A percentile compares a stretch with the other conserved stretches of the same genome.
Evolutionary conservation across 2,888 invertebrate species (phyloP).

Genomic region (Augochlorella aurata): DNA sequence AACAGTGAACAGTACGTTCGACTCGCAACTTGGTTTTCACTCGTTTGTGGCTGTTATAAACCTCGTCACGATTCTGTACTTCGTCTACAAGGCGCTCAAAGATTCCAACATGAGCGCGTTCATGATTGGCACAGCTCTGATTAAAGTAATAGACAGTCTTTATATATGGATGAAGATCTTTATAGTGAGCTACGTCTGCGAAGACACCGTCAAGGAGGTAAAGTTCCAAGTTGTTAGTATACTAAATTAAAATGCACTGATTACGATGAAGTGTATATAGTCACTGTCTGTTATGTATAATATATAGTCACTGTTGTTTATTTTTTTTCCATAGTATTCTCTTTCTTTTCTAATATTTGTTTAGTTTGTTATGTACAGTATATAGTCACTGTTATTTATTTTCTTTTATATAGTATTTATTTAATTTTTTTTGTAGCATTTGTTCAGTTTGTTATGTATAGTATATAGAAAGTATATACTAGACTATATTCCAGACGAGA

Average conservation of each 20-base stretch:
- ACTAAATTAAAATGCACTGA: too few relatives aligned
- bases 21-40: constrained; percentile 24
- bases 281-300: too few relatives aligned
- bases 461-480: too few relatives aligned
- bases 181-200: constrained; percentile 15
- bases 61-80: constrained; percentile 15
- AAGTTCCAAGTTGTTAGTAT: neutral
- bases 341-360: too few relatives aligned
- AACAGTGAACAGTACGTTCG: constrained; percentile 26
- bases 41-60: neutral
- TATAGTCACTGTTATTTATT: too few relatives aligned
- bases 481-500: constrained; percentile 25
- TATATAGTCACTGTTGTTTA: too few relatives aligned
- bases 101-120: accelerated
- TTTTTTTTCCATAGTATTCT: too few relatives aligned
- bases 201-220: constrained; percentile 34
- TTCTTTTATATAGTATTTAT: too few relatives aligned
- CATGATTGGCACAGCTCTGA: accelerated
- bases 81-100: neutral
- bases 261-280: too few relatives aligned
- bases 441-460: too few relatives aligned
- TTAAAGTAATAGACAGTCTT: accelerated
- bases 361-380: too few relatives aligned
- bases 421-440: too few relatives aligned
- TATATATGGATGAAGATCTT: neutral